Percentiles rank a stretch among this genome's conserved stretches.
Conservation (phyloP, 2,797 vertebrate species). For the Schizopygopsis malacanthus region DNA sequence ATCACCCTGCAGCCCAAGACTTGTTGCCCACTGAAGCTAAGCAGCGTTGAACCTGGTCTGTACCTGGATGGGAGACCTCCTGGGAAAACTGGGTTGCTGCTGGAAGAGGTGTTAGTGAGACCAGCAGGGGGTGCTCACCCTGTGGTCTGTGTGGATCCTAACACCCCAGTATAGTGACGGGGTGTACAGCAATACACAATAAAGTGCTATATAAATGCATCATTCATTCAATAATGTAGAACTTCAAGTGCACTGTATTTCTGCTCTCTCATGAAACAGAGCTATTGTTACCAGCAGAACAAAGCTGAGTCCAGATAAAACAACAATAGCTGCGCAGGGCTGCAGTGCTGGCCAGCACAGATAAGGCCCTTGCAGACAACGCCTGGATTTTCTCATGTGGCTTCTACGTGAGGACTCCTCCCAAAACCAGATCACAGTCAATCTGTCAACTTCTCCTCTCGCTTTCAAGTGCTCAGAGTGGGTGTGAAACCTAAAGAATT, state of each 20-base stretch:
- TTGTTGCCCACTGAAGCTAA: too few relatives aligned
- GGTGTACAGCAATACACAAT: too few relatives aligned
- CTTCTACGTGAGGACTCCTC: slow-evolving; percentile 31
- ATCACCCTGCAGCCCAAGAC: too few relatives aligned
- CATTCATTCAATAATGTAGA: too few relatives aligned
- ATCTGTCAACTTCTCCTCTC: slow-evolving; percentile 36
- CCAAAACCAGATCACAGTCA: slow-evolving; percentile 23
- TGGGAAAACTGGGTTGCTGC: too few relatives aligned
- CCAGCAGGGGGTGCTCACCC: too few relatives aligned
- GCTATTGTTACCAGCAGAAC: slow-evolving; percentile 37
- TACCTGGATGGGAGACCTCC: too few relatives aligned
- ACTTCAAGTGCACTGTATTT: neutral
- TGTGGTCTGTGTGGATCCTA: too few relatives aligned
- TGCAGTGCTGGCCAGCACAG: slow-evolving; percentile 31
- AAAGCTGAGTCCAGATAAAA: slow-evolving; percentile 45
- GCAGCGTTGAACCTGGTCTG: too few relatives aligned
- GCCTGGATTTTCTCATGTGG: slow-evolving; percentile 40
- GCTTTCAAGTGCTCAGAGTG: slow-evolving; percentile 30
- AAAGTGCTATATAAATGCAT: too few relatives aligned
- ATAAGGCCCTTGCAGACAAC: slow-evolving; percentile 38
- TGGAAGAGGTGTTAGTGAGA: too few relatives aligned
- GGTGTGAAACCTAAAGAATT: slow-evolving; percentile 40
- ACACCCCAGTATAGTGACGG: too few relatives aligned
- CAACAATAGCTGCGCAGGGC: slow-evolving; percentile 15
- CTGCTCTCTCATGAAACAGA: neutral